Base-by-base conservation (phyloP, 2,797 vertebrate species). In the Chromobotia macracanthus region DNA sequence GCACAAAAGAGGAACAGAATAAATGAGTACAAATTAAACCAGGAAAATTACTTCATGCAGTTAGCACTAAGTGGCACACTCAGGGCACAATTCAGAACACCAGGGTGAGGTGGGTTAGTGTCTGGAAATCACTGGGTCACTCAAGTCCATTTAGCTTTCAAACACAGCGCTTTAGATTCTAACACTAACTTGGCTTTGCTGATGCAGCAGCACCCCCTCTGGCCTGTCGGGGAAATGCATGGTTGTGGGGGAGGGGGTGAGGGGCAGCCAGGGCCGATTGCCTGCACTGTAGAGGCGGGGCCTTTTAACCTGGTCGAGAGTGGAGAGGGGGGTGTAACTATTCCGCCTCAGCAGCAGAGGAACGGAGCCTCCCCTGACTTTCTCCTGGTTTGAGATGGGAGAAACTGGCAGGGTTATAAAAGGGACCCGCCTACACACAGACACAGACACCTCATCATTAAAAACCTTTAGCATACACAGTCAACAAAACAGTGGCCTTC, bases 251-350 rank as follows among this genome's bases (percentile, higher is more conserved):
- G 93, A 94, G 74, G 94, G 91, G 72, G 93, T 94, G 77, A 93
- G 92, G 71, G 93, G 95, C 44, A 92, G 90, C 90, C 93, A 95
- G 82, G 96, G 95, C 85, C 93, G 92, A 94, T 96, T 98, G 87
- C 96, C 97, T 21, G 95, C 94, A 79, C 97, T 97, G 96, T 96
- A 96, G 91, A 97, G 97, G 88, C 96, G 91, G 41, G 95, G 96
- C 67, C 95, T 96, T 92, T 95, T 95, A 89, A 94, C 89, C 88
- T 93, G 94, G 93, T 96, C 95, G 78, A 93, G 92, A 92, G 96
- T 95, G 94, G 95, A 96, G 91, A 97, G 91, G 31, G 95, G 97
- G 13, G 96, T 97, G 89, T 97, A 96, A 95, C 97, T 98, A 96
- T 96, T 98, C 90, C 97, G 94, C 85, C 97, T 95, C 86, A 95